Percentiles rank a stretch among this genome's conserved stretches.
Evolutionary conservation across 2,888 invertebrate species (phyloP).

Genomic region (Eucriotettix oculatus): DNA sequence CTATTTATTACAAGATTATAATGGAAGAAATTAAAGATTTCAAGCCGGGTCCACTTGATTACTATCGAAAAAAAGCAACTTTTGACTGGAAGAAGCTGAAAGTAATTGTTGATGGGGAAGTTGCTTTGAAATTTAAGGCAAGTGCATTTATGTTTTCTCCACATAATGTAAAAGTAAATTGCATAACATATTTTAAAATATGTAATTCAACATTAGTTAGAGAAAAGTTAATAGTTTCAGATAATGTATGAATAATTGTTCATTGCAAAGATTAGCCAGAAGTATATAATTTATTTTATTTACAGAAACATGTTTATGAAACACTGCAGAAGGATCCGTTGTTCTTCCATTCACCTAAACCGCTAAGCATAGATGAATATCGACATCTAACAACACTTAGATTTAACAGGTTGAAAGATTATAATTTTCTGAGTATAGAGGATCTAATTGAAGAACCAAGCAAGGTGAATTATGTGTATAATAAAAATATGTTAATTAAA

Average conservation of each 20-base stretch:
- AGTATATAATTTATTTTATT: conserved; percentile 1
- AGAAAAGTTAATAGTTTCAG: too few relatives aligned
- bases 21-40: conserved; percentile 18
- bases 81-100: conserved; percentile 35
- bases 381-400: conserved; percentile 16
- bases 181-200: background rate
- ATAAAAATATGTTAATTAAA: background rate
- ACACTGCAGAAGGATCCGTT: conserved; percentile 28
- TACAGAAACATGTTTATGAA: conserved; percentile 26
- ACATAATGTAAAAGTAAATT: background rate
- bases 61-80: conserved; percentile 28
- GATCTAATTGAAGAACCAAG: conserved; percentile 24
- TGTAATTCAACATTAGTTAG: too few relatives aligned
- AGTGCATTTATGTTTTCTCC: conserved; percentile 32
- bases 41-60: conserved; percentile 29
- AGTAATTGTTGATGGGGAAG: conserved; percentile 30
- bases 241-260: too few relatives aligned
- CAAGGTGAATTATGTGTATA: conserved; percentile 13
- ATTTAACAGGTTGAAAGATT: conserved; percentile 28
- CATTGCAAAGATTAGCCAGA: background rate
- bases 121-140: conserved; percentile 30
- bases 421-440: conserved; percentile 39
- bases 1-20: too few relatives aligned
- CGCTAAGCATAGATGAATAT: conserved; percentile 22
- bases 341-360: conserved; percentile 22